Base-by-base conservation (phyloP, 2,888 invertebrate species). In the Azorinus chamasolen region DNA sequence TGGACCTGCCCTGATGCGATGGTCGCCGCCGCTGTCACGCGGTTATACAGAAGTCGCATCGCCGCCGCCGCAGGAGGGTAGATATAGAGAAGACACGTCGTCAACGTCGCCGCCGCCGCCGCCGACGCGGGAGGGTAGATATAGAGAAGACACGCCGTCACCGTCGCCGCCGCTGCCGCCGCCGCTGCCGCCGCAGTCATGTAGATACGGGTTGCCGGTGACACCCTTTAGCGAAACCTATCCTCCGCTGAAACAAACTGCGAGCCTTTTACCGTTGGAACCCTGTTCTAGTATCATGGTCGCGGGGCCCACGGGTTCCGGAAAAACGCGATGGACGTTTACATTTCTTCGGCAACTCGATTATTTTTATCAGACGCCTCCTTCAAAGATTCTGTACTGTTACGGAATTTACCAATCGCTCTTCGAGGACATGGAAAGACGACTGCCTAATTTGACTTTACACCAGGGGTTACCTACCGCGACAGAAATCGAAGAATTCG, bases 271-370 rank as follows among this genome's bases (percentile, higher is more conserved):
- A 25, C 65, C 65, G 1, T 48, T 73, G 6, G 72, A 63, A 45
- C 71, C 64, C 14, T 71, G 64, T 58, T 64, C 71, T 2, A 71
- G 71, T 58, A 46, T 71, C 14, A 24, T 46, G 37, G 25, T 68
- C 27, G 24, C 58, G 20, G 69, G 65, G 12, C 41, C 51, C 4
- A 66, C 72, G 24, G 66, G 72, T 37, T 45, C 41, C 32, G 72
- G 78, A 12, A 72, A 78, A 37, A 72, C 68, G 4, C 14, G 18
- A 53, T 72, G 70, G 70, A 46, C 51, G 0, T 65, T 37, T 32
- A 51, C 27, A 10, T 50, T 71, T 45, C 41, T 76, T 6, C 20
- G 62, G 48, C 61, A 65, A 22, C 24, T 41, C 2, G 43, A 43
- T 20, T 41, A 57, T 57, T 22, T 41, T 41, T 43, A 57, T 22